Evolutionary conservation across 2,113 vertebrate species (phyloP).

Genomic region (Propithecus coquereli): DNA sequence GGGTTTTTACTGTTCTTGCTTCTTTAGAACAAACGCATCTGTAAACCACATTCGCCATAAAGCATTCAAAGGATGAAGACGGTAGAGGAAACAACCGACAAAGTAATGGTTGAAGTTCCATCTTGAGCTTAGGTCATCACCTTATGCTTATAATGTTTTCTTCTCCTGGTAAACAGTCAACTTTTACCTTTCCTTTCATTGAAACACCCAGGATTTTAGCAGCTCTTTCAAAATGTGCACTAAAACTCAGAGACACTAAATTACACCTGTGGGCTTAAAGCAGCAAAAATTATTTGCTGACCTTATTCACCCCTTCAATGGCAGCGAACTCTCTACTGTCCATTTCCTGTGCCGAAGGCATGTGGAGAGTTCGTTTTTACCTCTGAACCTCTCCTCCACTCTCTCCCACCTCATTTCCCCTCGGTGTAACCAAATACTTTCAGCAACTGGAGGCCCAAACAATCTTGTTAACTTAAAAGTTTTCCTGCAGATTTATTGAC

Average conservation of each 20-base stretch:
- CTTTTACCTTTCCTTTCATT: background rate
- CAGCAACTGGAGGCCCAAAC: constrained; percentile 71
- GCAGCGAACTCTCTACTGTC: background rate
- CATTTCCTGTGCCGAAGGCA: constrained; percentile 55
- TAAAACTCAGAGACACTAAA: constrained; percentile 36
- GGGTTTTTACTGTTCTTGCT: background rate
- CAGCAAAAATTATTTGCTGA: constrained; percentile 19
- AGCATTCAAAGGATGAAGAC: background rate
- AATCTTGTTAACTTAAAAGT: constrained; percentile 73
- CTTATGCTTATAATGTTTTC: background rate
- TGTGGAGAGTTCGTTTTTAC: constrained; percentile 24
- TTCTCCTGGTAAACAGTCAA: background rate
- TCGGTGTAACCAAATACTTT: constrained; percentile 48
- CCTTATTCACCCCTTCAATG: background rate
- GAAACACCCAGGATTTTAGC: background rate
- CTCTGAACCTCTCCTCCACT: constrained; percentile 37
- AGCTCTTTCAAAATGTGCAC: background rate
- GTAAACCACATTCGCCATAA: background rate
- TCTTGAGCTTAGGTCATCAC: background rate
- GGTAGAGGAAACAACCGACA: background rate
- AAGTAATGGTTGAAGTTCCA: background rate
- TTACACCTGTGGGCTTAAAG: constrained; percentile 43
- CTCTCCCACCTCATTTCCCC: constrained; percentile 55
- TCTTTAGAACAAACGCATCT: background rate
- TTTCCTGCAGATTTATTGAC: constrained; percentile 78